Conservation (phyloP, 2,888 invertebrate species). For the Tridacna gigas region DNA sequence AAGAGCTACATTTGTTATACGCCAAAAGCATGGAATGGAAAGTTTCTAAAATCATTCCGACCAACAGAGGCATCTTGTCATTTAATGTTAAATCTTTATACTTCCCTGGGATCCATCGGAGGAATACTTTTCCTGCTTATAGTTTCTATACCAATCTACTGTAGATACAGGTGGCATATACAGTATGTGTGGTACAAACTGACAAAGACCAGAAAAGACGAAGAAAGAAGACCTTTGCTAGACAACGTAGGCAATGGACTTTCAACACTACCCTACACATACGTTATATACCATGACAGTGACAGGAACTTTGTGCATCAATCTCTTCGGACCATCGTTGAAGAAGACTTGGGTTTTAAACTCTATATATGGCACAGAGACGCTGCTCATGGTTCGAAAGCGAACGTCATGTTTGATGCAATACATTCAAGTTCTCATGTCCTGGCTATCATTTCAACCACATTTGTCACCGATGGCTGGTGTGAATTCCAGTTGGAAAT, state of each 20-base stretch:
- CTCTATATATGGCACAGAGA: constrained; percentile 30
- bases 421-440: constrained; percentile 26
- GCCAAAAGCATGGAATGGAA: not conserved
- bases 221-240: not conserved
- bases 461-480: constrained; percentile 17
- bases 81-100: not conserved
- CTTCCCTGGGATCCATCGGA: not conserved
- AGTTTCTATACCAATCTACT: not conserved
- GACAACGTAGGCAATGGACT: not conserved
- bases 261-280: not conserved
- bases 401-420: constrained; percentile 30
- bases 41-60: constrained; percentile 1
- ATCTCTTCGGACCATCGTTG: not conserved
- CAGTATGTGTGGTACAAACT: constrained; percentile 7
- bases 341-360: constrained; percentile 11
- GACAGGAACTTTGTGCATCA: constrained; percentile 19
- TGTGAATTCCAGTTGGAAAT: constrained; percentile 3
- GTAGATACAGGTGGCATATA: constrained; percentile 20
- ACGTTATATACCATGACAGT: constrained; percentile 36
- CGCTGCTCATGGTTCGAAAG: constrained; percentile 8
- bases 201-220: not conserved
- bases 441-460: constrained; percentile 24
- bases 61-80: constrained; percentile 22
- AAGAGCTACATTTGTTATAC: constrained; percentile 21
- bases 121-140: not conserved